Base-by-base conservation (phyloP, 2,888 invertebrate genomes). In the Ametastegia equiseti region DNA sequence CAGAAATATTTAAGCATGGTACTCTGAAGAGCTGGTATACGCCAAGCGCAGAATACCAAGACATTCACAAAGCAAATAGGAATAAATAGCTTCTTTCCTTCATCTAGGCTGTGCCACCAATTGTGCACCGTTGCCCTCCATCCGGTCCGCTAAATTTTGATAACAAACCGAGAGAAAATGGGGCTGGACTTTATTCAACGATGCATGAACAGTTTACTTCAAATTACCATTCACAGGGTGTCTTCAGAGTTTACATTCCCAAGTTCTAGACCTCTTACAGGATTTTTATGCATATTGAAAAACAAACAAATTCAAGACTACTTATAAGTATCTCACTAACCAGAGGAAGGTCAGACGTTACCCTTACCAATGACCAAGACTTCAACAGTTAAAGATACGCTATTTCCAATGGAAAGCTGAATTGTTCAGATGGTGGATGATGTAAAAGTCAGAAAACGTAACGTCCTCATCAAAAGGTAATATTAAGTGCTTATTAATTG, bases 1-100 rank as follows among this genome's bases (percentile, higher is more conserved):
- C 95, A 95, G 92, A 98, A 98, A 92, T 97, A 98, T 89, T 94
- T 95, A 71, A 96, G 90, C 97, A 98, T 97, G 23, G 93, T 91
- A 1, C 94, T 94, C 81, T 96, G 95, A 39, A 96, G 90, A 15
- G 93, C 88, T 11, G 96, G 97, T 4, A 97, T 91, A 84, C 96
- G 93, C 98, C 98, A 98, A 73, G 96, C 94, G 0, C 94, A 92
- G 92, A 97, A 98, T 0, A 98, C 97, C 27, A 96, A 85, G 0
- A 95, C 90, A 92, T 98, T 98, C 7, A 95, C 89, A 9, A 95
- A 94, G 88, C 96, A 95, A 86, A 98, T 96, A 1, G 97, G 96
- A 79, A 94, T 94, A 91, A 97, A 97, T 6, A 97, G 93, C 91
- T 94, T 95, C 88, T 97, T 95, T 65, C 96, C 96, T 19, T 95